These are phyloP conservation scores for Willisornis vidua DNA, from an alignment of 2,113 vertebrate genomes.

Conservation along the genomic window DNA sequence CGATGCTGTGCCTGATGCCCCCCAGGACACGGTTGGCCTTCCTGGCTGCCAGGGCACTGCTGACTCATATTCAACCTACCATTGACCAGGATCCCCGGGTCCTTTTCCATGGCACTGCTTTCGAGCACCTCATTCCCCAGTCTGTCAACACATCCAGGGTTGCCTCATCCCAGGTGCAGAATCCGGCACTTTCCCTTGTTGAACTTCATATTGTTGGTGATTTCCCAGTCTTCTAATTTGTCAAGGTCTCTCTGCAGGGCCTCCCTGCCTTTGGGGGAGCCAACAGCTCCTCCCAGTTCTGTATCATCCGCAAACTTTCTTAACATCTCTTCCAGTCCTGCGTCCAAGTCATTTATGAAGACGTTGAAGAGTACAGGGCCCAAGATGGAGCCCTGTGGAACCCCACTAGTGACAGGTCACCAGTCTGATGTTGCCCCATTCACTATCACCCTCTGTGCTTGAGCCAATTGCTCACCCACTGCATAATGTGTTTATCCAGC, in stretches of 20 bases:
- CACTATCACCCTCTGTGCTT: background rate
- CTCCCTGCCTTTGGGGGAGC: background rate
- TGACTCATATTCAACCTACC: background rate
- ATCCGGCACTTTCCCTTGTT: background rate
- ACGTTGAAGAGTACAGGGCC: background rate
- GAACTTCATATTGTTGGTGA: background rate
- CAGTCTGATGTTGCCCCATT: background rate
- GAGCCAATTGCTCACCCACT: background rate
- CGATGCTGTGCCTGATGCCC: background rate
- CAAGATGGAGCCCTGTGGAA: background rate
- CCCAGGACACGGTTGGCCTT: background rate
- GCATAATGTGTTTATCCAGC: background rate
- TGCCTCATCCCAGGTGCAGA: background rate
- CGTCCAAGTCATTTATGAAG: background rate
- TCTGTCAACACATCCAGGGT: background rate
- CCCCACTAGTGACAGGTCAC: background rate
- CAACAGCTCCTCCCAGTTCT: background rate
- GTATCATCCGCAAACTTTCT: background rate
- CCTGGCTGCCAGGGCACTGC: background rate
- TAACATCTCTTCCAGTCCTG: background rate
- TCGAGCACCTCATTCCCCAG: background rate
- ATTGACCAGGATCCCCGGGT: background rate
- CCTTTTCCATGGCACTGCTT: background rate
- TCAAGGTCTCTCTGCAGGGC: background rate
- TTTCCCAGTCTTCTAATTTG: background rate